Percentiles rank a stretch among this genome's conserved stretches.
Evolutionary conservation across 2,888 invertebrate species (phyloP).

Genomic region (Baronia brevicornis): DNA sequence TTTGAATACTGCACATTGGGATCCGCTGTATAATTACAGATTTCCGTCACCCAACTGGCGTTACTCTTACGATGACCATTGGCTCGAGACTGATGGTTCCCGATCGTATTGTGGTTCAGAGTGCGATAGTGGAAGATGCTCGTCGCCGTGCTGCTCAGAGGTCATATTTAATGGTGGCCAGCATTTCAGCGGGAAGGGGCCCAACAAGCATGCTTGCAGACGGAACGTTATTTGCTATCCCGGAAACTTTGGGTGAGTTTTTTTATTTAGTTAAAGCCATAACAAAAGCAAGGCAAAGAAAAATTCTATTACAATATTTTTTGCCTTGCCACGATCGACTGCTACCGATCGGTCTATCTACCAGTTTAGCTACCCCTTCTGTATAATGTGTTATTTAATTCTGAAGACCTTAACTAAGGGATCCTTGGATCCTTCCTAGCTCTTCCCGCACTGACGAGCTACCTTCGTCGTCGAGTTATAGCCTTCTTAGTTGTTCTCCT

Average conservation of each 20-base stretch:
- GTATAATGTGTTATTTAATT: no score
- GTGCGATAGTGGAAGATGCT: constrained; percentile 63
- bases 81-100: constrained; percentile 46
- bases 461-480: no score
- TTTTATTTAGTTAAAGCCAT: constrained; percentile 1
- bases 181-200: constrained; percentile 56
- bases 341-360: no score
- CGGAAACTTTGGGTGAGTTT: constrained; percentile 63
- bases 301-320: no score
- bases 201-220: constrained; percentile 44
- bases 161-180: constrained; percentile 71
- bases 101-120: constrained; percentile 50
- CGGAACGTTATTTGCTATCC: constrained; percentile 55
- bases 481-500: no score
- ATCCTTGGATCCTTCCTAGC: no score
- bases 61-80: constrained; percentile 50
- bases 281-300: no score
- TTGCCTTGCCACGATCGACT: no score
- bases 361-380: no score
- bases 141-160: constrained; percentile 69
- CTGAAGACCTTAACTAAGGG: no score
- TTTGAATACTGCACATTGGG: constrained; percentile 43
- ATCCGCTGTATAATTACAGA: constrained; percentile 39
- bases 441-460: no score
- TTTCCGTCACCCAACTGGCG: constrained; percentile 52